phyloP scores from a whole-genome alignment of 2,113 vertebrate species.

The Diglossa brunneiventris region DNA sequence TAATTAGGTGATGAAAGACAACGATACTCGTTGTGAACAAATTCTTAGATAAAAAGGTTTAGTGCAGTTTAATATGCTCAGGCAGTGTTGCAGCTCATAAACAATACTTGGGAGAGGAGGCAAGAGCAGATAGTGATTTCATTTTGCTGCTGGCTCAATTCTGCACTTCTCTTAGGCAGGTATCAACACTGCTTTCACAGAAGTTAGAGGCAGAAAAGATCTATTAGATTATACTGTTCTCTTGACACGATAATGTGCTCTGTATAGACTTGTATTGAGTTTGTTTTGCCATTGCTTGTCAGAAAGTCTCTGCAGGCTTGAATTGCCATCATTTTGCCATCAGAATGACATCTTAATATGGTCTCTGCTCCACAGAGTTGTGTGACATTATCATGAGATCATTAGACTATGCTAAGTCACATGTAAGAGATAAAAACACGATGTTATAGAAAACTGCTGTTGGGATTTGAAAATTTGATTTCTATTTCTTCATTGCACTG shows the following conservation, averaged over 20 bases:
- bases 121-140: background rate
- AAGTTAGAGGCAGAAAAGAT: slow-evolving; percentile 29
- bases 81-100: background rate
- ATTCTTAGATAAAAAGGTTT: slow-evolving; percentile 42
- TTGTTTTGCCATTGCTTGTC: slow-evolving; percentile 55
- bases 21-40: slow-evolving; percentile 33
- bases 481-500: background rate
- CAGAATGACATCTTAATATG: slow-evolving; percentile 70
- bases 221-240: slow-evolving; percentile 44
- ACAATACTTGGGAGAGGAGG: slow-evolving; percentile 10
- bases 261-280: slow-evolving; percentile 38
- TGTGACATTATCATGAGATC: slow-evolving; percentile 58
- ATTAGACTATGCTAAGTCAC: slow-evolving; percentile 48
- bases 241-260: slow-evolving; percentile 51
- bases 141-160: slow-evolving; percentile 7
- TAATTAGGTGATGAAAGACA: slow-evolving; percentile 44
- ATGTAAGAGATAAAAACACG: background rate
- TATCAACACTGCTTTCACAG: slow-evolving; percentile 27
- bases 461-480: slow-evolving; percentile 14
- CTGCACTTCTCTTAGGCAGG: background rate
- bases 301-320: slow-evolving; percentile 32
- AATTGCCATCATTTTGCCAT: slow-evolving; percentile 64
- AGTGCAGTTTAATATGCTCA: slow-evolving; percentile 30
- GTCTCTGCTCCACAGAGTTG: slow-evolving; percentile 41
- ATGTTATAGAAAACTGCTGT: slow-evolving; percentile 1